Percentiles rank a stretch among this genome's conserved stretches.
phyloP scores from a whole-genome alignment of 2,797 vertebrate genomes.

The Mastacembelus armatus region DNA sequence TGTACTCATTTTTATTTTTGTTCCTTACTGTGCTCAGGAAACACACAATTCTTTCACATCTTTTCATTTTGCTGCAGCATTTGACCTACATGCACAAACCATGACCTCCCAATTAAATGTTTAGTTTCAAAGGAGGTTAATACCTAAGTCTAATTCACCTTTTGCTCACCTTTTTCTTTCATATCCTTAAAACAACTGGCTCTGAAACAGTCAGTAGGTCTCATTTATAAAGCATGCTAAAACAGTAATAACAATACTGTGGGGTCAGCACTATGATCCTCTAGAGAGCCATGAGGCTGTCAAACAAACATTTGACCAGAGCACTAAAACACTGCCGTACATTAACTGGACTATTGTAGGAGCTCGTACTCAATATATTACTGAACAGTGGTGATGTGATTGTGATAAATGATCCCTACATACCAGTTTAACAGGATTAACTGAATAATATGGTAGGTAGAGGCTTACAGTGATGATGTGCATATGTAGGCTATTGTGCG shows the following conservation, averaged over 20 bases:
- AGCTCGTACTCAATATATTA: constrained; percentile 5
- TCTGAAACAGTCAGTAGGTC: constrained; percentile 23
- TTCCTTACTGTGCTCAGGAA: no score
- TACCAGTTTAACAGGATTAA: constrained; percentile 40
- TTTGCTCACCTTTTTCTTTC: no score
- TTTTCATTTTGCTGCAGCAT: not conserved
- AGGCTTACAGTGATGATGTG: constrained; percentile 6
- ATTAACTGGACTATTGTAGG: constrained; percentile 11
- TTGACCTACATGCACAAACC: not conserved
- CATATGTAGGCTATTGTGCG: no score
- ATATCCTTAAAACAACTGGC: no score
- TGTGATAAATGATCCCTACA: constrained; percentile 12
- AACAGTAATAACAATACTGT: constrained; percentile 47
- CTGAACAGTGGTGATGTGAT: not conserved
- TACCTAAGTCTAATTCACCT: no score
- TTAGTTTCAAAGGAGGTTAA: not conserved
- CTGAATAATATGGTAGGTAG: constrained; percentile 5
- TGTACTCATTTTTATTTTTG: not conserved
- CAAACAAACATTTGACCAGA: constrained; percentile 39
- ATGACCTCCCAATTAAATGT: not conserved
- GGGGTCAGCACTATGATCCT: constrained; percentile 57
- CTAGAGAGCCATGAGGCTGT: constrained; percentile 48
- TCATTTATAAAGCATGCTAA: constrained; percentile 56
- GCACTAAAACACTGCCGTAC: constrained; percentile 5
- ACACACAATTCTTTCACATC: not conserved